Evolutionary conservation across 2,888 invertebrate genomes (phyloP).

Genomic region (Rotaria magnacalcarata): DNA sequence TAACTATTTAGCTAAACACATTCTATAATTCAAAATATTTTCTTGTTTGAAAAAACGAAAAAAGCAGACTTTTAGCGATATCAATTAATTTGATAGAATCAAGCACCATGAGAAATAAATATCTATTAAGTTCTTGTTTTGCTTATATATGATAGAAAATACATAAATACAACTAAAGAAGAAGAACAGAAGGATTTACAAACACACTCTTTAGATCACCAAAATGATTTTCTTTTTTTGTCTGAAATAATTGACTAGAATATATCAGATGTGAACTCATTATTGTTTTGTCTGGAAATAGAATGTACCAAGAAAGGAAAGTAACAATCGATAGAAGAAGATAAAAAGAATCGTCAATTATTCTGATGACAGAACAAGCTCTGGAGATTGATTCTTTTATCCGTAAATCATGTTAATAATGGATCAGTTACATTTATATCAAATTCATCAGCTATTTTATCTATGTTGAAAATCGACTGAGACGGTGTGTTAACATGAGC

Average conservation of each 20-base stretch:
- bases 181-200: background rate
- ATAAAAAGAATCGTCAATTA: background rate
- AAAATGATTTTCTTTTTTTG: background rate
- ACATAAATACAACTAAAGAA: background rate
- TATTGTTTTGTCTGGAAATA: background rate
- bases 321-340: background rate
- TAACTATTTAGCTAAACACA: too few relatives aligned
- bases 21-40: too few relatives aligned
- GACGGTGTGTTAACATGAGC: background rate
- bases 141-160: background rate
- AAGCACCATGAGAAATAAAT: background rate
- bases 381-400: background rate
- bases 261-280: background rate
- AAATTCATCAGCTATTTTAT: background rate
- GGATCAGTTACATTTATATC: background rate
- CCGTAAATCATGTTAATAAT: background rate
- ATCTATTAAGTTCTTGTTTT: background rate
- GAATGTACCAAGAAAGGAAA: background rate
- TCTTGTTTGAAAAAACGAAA: background rate
- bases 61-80: background rate
- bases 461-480: background rate
- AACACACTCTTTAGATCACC: background rate
- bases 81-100: background rate
- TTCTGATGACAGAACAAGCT: background rate
- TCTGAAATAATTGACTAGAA: background rate